Conservation (phyloP, 2,797 vertebrate genomes). For the Sebastes iracundus region DNA sequence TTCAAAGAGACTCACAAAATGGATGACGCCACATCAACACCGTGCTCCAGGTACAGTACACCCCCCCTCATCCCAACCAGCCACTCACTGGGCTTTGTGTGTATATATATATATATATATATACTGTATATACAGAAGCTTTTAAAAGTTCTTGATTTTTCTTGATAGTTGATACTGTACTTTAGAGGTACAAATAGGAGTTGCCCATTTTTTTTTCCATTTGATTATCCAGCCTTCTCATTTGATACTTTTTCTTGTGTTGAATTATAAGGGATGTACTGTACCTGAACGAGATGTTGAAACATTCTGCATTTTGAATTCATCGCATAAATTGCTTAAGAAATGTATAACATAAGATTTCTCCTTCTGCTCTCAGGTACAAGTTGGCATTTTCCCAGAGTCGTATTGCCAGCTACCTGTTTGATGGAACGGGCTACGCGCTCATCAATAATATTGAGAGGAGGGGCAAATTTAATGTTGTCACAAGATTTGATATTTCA, state of each 20-base stretch:
- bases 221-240: not conserved
- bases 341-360: not conserved
- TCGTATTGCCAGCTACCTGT: conserved; percentile 92
- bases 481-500: conserved; percentile 96
- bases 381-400: conserved; percentile 97
- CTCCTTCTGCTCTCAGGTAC: conserved; percentile 81
- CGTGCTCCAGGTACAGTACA: conserved; percentile 93
- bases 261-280: not conserved
- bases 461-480: conserved; percentile 90
- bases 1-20: conserved; percentile 90
- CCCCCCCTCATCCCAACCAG: not conserved
- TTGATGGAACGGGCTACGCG: conserved; percentile 94
- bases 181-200: not conserved
- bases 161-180: not conserved
- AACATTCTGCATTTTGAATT: not conserved
- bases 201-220: not conserved
- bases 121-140: not conserved
- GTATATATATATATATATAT: no score
- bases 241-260: not conserved
- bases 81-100: not conserved
- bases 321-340: not conserved
- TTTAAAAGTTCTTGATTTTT: not conserved
- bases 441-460: conserved; percentile 91
- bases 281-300: not conserved
- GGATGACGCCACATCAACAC: conserved; percentile 82